These are phyloP conservation scores for Amblyjoppa fuscipennis DNA, from an alignment of 2,888 invertebrate genomes.

Conservation along the genomic window DNA sequence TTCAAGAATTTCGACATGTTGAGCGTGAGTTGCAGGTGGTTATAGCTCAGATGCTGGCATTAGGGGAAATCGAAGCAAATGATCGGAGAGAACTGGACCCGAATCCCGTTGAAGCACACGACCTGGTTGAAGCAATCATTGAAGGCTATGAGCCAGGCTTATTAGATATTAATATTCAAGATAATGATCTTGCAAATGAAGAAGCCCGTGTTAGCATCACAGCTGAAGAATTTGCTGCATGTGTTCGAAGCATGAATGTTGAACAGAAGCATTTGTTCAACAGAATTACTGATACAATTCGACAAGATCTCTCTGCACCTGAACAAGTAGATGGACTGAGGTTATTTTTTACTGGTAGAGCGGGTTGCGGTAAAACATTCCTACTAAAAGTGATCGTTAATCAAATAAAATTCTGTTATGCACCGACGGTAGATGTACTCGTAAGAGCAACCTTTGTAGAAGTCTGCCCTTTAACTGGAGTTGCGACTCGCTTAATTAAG, in stretches of 20 bases:
- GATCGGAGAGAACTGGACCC: not conserved
- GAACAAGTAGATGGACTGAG: slow-evolving; percentile 57
- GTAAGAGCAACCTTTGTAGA: slow-evolving; percentile 62
- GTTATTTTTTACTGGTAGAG: slow-evolving; percentile 76
- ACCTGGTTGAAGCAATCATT: slow-evolving; percentile 34
- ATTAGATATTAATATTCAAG: slow-evolving; percentile 33
- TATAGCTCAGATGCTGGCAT: slow-evolving; percentile 10
- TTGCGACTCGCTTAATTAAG: slow-evolving; percentile 73
- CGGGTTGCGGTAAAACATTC: slow-evolving; percentile 69
- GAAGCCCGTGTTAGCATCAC: slow-evolving; percentile 44
- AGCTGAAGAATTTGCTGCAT: slow-evolving; percentile 55
- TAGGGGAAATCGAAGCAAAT: too few species aligned
- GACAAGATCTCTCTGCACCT: slow-evolving; percentile 42
- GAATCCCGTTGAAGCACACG: not conserved
- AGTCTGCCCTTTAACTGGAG: slow-evolving; percentile 75
- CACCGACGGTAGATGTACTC: slow-evolving; percentile 46
- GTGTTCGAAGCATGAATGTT: slow-evolving; percentile 55
- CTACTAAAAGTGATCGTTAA: slow-evolving; percentile 75
- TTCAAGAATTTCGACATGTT: slow-evolving; percentile 71
- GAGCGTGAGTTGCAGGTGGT: slow-evolving; percentile 43
- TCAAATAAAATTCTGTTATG: slow-evolving; percentile 71
- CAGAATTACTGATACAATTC: slow-evolving; percentile 43
- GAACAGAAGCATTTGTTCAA: slow-evolving; percentile 59
- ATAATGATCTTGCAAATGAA: slow-evolving; percentile 23
- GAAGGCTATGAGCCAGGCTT: slow-evolving; percentile 26